Conservation (phyloP, 2,113 vertebrate species). For the Condylura cristata region DNA sequence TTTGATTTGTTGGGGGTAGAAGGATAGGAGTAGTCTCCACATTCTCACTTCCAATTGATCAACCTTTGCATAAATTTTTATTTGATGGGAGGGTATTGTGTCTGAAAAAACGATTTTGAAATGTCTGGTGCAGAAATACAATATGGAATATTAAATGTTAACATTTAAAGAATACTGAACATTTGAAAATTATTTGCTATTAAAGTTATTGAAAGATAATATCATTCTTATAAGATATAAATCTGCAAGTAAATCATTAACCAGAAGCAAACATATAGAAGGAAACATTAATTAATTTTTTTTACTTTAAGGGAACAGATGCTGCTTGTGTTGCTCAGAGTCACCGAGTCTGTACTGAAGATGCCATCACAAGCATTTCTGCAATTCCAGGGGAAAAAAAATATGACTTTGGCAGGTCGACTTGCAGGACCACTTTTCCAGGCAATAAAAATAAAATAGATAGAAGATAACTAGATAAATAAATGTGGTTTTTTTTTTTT, state of each 20-base stretch:
- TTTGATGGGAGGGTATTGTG: neutral
- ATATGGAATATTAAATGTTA: constrained; percentile 43
- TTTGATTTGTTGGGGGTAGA: neutral
- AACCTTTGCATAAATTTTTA: constrained; percentile 44
- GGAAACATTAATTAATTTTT: constrained; percentile 72
- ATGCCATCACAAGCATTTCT: constrained; percentile 94
- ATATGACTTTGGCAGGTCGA: constrained; percentile 94
- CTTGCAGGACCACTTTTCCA: constrained; percentile 98
- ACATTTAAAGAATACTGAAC: constrained; percentile 52
- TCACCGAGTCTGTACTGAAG: constrained; percentile 98
- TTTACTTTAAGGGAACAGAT: constrained; percentile 95
- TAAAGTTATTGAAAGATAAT: constrained; percentile 41
- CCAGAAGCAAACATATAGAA: constrained; percentile 22
- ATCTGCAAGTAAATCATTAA: constrained; percentile 62
- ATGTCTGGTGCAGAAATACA: neutral
- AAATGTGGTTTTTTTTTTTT: constrained; percentile 21
- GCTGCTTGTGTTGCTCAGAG: constrained; percentile 95
- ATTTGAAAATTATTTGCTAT: constrained; percentile 38
- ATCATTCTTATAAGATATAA: constrained; percentile 27
- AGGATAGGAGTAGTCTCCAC: neutral
- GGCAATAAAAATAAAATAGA: constrained; percentile 85
- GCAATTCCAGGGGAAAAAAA: constrained; percentile 95
- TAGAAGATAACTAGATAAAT: constrained; percentile 26
- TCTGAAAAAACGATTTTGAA: constrained; percentile 35
- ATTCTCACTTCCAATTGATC: neutral